A percentile compares a stretch with the other conserved stretches of the same genome.
Evolutionary conservation across 2,113 vertebrate genomes (phyloP).

Genomic region (Pardalotus punctatus): DNA sequence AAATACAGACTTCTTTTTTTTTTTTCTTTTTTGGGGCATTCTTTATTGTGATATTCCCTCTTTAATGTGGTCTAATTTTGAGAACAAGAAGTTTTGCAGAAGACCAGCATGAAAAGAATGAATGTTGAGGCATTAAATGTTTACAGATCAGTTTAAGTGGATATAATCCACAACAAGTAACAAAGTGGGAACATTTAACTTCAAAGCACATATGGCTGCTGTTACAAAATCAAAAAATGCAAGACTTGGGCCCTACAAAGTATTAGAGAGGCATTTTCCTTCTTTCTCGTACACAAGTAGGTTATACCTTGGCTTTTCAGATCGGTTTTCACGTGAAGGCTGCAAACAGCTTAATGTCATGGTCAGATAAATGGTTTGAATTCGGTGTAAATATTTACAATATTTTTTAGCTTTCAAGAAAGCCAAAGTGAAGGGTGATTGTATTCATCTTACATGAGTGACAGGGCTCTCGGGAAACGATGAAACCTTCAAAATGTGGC

Average conservation of each 20-base stretch:
- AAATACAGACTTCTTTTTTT: constrained; percentile 25
- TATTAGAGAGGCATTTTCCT: constrained; percentile 61
- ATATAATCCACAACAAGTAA: constrained; percentile 76
- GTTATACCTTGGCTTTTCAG: constrained; percentile 46
- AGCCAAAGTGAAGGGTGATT: neutral
- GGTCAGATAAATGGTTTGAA: constrained; percentile 1
- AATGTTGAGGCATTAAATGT: constrained; percentile 68
- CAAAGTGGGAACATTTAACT: constrained; percentile 80
- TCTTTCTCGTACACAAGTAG: neutral
- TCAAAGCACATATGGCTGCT: constrained; percentile 84
- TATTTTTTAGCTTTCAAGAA: neutral
- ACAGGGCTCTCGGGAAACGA: neutral
- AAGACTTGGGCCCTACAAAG: constrained; percentile 67
- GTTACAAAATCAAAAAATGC: constrained; percentile 77
- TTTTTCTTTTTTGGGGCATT: neutral
- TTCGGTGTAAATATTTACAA: neutral
- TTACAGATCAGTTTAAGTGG: constrained; percentile 75
- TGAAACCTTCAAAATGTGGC: neutral
- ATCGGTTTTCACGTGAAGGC: neutral
- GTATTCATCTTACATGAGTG: neutral
- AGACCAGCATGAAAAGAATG: constrained; percentile 63
- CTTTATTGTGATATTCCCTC: constrained; percentile 66
- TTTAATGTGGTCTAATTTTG: constrained; percentile 67
- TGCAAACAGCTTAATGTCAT: neutral
- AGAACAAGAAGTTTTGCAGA: constrained; percentile 67